These are phyloP conservation scores for Callaeas wilsoni DNA, from an alignment of 2,113 vertebrate genomes.

Conservation along the genomic window DNA sequence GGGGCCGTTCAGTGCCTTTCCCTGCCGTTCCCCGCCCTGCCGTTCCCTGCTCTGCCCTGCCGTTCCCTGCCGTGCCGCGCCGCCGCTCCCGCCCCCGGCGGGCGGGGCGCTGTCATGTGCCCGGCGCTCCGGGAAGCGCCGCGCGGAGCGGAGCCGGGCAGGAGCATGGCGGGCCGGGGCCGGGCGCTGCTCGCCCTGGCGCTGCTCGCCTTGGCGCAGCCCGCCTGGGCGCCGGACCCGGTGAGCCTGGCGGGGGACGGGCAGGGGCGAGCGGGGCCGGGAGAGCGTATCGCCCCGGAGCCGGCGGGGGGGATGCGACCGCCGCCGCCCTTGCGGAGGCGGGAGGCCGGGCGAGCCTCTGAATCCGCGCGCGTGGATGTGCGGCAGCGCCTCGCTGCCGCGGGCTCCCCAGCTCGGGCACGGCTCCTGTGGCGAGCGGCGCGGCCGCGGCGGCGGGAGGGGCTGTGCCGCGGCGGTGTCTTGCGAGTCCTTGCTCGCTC, in stretches of 20 bases:
- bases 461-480: neutral
- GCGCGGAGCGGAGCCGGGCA: neutral
- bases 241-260: neutral
- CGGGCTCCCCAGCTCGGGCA: rapidly evolving
- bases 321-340: neutral
- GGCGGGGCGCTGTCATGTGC: neutral
- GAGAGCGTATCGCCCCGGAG: neutral
- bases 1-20: too few relatives aligned
- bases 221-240: constrained; percentile 4
- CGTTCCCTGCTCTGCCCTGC: too few relatives aligned
- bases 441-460: neutral
- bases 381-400: neutral
- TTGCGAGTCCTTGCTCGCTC: neutral
- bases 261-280: neutral
- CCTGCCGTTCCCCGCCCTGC: too few relatives aligned
- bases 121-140: neutral
- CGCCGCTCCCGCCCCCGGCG: neutral
- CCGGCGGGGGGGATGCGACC: neutral
- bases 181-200: neutral
- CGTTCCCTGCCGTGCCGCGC: too few relatives aligned
- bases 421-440: neutral
- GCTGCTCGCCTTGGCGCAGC: neutral
- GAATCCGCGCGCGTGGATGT: neutral
- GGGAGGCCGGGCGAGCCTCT: neutral
- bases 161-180: neutral